phyloP scores from a whole-genome alignment of 2,797 vertebrate genomes.

The Chaetophractus vellerosus region DNA sequence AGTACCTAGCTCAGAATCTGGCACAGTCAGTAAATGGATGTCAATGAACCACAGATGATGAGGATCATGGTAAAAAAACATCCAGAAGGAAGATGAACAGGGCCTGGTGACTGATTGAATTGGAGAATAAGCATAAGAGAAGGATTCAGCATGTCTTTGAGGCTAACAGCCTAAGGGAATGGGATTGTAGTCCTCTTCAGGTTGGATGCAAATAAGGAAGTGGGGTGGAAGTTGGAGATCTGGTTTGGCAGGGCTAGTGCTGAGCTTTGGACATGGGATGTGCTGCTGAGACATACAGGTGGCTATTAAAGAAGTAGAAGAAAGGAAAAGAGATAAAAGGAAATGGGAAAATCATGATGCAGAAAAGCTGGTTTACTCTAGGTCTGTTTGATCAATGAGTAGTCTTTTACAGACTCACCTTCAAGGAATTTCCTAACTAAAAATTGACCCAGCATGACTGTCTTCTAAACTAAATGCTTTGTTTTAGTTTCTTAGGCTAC shows the following conservation, averaged over 20 bases:
- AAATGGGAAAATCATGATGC: neutral
- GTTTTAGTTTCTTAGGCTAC: too few relatives aligned
- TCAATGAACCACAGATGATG: neutral
- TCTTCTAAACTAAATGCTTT: neutral
- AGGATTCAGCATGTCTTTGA: neutral
- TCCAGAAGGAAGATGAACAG: neutral
- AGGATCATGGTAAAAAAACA: neutral
- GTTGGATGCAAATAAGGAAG: neutral
- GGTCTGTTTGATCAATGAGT: neutral
- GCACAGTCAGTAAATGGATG: neutral
- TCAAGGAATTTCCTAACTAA: neutral
- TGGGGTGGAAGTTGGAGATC: neutral
- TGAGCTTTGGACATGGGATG: neutral
- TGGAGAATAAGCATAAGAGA: neutral
- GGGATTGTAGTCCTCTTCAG: neutral
- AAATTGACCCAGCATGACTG: neutral
- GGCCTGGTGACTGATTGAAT: neutral
- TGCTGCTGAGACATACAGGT: neutral
- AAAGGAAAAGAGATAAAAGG: neutral
- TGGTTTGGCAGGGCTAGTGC: neutral
- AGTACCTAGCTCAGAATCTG: neutral
- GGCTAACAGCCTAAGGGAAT: neutral
- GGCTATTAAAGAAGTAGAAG: neutral
- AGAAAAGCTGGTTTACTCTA: neutral
- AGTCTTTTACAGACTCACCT: slow-evolving; percentile 21